These are phyloP conservation scores for Yponomeuta malinellus DNA, from an alignment of 2,888 invertebrate species.

Conservation along the genomic window DNA sequence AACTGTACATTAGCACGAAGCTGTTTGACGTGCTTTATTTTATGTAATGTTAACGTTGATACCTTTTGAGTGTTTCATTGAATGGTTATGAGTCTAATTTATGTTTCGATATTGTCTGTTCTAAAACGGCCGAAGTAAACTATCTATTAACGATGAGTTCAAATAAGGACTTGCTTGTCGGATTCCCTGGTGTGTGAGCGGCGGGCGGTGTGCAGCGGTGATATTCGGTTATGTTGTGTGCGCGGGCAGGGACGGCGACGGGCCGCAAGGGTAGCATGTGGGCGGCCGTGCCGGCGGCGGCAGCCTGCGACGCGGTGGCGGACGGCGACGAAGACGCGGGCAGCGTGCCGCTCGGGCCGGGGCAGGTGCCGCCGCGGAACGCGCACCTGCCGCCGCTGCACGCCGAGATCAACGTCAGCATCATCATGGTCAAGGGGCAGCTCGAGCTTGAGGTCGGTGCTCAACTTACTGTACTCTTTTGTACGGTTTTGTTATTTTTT, in stretches of 20 bases:
- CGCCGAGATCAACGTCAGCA: constrained; percentile 90
- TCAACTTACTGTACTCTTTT: not conserved
- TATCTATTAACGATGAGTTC: constrained; percentile 2
- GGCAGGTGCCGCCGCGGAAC: constrained; percentile 87
- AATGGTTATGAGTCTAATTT: constrained; percentile 58
- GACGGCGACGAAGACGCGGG: constrained; percentile 61
- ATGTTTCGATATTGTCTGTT: constrained; percentile 35
- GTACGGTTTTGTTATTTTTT: too few species aligned
- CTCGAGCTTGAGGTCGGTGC: constrained; percentile 86
- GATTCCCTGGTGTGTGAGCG: not conserved
- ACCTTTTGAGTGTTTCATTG: constrained; percentile 65
- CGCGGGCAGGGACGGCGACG: constrained; percentile 65
- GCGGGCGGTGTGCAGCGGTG: not conserved
- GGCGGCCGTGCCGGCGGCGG: constrained; percentile 68
- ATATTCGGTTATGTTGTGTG: constrained; percentile 1
- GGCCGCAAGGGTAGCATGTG: constrained; percentile 75
- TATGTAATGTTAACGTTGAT: constrained; percentile 64
- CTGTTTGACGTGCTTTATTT: constrained; percentile 74
- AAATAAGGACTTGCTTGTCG: not conserved
- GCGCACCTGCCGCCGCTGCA: constrained; percentile 81
- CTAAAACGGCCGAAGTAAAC: not conserved
- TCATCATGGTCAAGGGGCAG: constrained; percentile 93
- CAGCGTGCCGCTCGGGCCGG: constrained; percentile 82
- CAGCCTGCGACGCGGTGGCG: constrained; percentile 49
- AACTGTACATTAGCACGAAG: constrained; percentile 70